These are phyloP conservation scores for Lycodopsis pacificus DNA, from an alignment of 2,797 vertebrate genomes.

Conservation along the genomic window DNA sequence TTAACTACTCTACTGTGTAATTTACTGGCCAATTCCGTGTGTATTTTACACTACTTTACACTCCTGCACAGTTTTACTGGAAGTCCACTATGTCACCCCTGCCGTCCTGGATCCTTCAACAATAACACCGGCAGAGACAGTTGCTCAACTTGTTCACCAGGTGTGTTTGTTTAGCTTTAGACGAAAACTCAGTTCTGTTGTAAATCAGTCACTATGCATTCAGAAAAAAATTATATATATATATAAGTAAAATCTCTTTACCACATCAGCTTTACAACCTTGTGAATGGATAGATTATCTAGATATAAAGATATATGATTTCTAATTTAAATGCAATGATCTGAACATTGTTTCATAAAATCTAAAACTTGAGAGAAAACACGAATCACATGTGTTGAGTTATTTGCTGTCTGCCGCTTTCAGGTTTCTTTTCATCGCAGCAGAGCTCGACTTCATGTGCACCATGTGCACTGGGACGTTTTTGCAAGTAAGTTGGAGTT, in stretches of 20 bases:
- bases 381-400: constrained; percentile 4
- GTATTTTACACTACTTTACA: constrained; percentile 10
- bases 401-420: constrained; percentile 37
- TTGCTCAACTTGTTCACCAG: constrained; percentile 85
- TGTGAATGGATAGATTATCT: neutral
- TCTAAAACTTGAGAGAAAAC: neutral
- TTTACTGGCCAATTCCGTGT: neutral
- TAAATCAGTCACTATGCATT: constrained; percentile 17
- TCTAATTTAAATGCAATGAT: neutral
- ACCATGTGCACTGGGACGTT: constrained; percentile 84
- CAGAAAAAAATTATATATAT: constrained; percentile 5
- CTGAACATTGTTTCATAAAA: neutral
- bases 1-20: neutral
- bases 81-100: constrained; percentile 84
- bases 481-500: constrained; percentile 88
- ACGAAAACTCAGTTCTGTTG: neutral
- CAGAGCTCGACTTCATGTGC: constrained; percentile 83
- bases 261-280: neutral
- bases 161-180: constrained; percentile 69
- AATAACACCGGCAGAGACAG: constrained; percentile 80
- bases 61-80: constrained; percentile 77
- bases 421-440: constrained; percentile 87
- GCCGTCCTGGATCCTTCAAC: constrained; percentile 83
- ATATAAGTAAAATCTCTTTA: neutral
- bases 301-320: neutral